Percentiles rank a stretch among this genome's conserved stretches.
These are phyloP conservation scores for Mohoua ochrocephala DNA, from an alignment of 2,113 vertebrate genomes.

Conservation along the genomic window DNA sequence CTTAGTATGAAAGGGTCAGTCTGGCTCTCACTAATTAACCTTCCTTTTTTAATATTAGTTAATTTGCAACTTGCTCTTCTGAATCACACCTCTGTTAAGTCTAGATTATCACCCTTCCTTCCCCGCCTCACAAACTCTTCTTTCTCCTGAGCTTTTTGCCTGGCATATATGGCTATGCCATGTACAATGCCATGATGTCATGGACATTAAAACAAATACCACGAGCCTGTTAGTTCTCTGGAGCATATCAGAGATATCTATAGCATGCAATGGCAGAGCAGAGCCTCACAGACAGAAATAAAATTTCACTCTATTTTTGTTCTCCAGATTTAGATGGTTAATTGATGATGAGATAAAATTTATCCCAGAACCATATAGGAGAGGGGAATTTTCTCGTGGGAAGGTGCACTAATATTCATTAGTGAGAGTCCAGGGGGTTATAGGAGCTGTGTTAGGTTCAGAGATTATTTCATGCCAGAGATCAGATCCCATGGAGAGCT, in stretches of 20 bases:
- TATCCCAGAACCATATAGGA: not conserved
- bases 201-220: not conserved
- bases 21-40: not conserved
- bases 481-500: not conserved
- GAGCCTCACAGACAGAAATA: not conserved
- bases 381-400: not conserved
- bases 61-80: not conserved
- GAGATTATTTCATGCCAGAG: not conserved
- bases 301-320: not conserved
- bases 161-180: not conserved
- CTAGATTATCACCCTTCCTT: not conserved
- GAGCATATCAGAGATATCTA: not conserved
- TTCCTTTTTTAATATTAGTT: not conserved
- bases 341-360: not conserved
- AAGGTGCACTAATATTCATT: not conserved
- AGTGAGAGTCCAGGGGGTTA: not conserved
- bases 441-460: not conserved
- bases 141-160: not conserved
- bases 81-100: not conserved
- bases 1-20: not conserved
- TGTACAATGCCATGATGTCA: not conserved
- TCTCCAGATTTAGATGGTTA: not conserved
- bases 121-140: not conserved
- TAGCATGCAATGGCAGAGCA: not conserved
- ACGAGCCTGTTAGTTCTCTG: not conserved